phyloP scores from a whole-genome alignment of 2,888 invertebrate species.

The Melieria picta region DNA sequence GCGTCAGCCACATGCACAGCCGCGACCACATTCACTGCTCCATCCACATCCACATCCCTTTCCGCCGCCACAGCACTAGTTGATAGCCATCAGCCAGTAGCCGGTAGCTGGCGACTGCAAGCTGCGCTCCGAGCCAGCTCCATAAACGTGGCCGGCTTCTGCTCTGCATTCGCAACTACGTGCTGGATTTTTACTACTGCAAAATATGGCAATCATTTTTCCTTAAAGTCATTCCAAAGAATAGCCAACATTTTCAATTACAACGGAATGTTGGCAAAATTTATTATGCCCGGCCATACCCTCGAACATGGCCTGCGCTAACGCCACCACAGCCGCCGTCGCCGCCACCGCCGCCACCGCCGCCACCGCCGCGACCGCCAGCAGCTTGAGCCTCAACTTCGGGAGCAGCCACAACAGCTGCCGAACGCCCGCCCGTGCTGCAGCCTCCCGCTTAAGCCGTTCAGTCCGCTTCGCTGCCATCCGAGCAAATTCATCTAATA shows the following conservation, averaged over 20 bases:
- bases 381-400: neutral
- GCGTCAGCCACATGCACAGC: neutral
- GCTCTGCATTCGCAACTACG: neutral
- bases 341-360: neutral
- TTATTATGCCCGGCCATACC: conserved; percentile 50
- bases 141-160: no score
- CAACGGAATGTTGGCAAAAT: conserved; percentile 60
- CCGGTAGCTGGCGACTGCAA: no score
- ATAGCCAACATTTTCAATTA: conserved; percentile 64
- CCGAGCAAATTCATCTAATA: conserved; percentile 23
- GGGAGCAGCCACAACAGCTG: neutral
- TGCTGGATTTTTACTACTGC: conserved; percentile 9
- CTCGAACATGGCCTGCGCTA: neutral
- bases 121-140: no score
- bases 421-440: neutral
- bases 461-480: neutral
- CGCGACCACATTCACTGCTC: neutral
- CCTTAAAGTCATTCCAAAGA: conserved; percentile 55
- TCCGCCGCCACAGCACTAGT: neutral
- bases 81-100: no score
- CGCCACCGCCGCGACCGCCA: neutral
- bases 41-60: neutral
- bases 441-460: neutral
- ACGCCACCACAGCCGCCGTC: neutral
- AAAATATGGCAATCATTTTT: conserved; percentile 62